A percentile compares a stretch with the other conserved stretches of the same genome.
These are phyloP conservation scores for Pseudomyrmex flavicornis DNA, from an alignment of 1,140 invertebrate genomes.

Conservation along the genomic window DNA sequence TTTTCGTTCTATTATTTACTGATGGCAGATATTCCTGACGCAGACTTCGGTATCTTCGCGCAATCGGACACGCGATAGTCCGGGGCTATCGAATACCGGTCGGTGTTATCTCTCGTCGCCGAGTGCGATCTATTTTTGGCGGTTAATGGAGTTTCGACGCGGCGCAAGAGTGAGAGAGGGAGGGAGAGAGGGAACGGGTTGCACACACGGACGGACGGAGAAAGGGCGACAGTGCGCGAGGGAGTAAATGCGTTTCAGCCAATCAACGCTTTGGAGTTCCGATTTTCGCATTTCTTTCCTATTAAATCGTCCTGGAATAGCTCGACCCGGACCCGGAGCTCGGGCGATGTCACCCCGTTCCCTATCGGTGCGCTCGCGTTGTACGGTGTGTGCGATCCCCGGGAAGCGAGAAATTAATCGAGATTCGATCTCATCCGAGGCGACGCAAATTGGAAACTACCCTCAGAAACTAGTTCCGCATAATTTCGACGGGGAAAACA, in stretches of 20 bases:
- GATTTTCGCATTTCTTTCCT: constrained; percentile 77
- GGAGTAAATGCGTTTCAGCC: constrained; percentile 74
- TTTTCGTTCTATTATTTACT: constrained; percentile 50
- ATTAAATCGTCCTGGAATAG: constrained; percentile 73
- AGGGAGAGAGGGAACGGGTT: constrained; percentile 14
- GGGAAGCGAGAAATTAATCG: constrained; percentile 78
- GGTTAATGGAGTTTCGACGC: constrained; percentile 76
- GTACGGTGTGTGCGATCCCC: constrained; percentile 35
- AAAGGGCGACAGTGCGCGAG: constrained; percentile 30
- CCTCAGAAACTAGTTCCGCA: constrained; percentile 80
- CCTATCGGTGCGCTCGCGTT: constrained; percentile 60
- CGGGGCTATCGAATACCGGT: constrained; percentile 64
- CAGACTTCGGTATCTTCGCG: constrained; percentile 63
- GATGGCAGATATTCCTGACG: constrained; percentile 64
- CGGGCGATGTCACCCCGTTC: constrained; percentile 72
- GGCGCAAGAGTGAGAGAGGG: constrained; percentile 3
- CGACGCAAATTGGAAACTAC: constrained; percentile 80
- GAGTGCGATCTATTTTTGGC: constrained; percentile 73
- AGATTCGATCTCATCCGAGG: constrained; percentile 77
- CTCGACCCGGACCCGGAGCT: neutral
- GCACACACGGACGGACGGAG: constrained; percentile 24
- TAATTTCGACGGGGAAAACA: constrained; percentile 79
- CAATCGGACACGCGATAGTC: constrained; percentile 66
- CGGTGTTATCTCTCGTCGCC: constrained; percentile 71
- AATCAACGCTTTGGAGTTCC: constrained; percentile 68